phyloP scores from a whole-genome alignment of 2,888 invertebrate species.

The Lobophora halterata region DNA sequence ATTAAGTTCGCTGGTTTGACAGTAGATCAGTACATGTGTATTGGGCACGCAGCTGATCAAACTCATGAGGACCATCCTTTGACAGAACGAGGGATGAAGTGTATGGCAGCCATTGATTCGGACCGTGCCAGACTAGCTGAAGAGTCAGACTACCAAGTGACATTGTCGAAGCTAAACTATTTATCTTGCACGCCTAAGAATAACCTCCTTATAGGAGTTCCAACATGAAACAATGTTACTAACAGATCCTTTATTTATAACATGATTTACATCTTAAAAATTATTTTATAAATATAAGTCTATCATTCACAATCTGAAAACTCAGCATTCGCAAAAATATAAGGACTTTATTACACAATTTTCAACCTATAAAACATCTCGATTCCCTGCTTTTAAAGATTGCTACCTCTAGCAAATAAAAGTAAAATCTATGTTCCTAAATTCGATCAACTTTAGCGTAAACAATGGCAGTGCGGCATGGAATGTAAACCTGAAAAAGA shows the following conservation, averaged over 20 bases:
- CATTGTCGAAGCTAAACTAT: conserved; percentile 88
- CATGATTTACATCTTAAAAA: conserved; percentile 35
- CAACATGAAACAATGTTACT: conserved; percentile 38
- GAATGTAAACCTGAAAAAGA: conserved; percentile 85
- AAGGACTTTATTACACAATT: conserved; percentile 24
- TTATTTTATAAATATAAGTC: conserved; percentile 34
- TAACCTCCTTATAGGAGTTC: conserved; percentile 88
- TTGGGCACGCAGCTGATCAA: conserved; percentile 96
- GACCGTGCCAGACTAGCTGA: conserved; percentile 89
- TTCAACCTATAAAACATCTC: conserved; percentile 21
- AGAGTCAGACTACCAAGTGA: conserved; percentile 87
- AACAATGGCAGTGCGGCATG: conserved; percentile 86
- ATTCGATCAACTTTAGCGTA: conserved; percentile 64
- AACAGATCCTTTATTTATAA: conserved; percentile 45
- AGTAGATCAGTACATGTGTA: conserved; percentile 85
- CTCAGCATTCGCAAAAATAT: conserved; percentile 25
- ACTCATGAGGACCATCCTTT: conserved; percentile 88
- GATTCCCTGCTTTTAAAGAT: conserved; percentile 17
- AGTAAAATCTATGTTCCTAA: conserved; percentile 18
- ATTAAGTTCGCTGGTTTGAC: conserved; percentile 71
- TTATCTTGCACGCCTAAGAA: conserved; percentile 95
- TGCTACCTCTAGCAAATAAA: conserved; percentile 13
- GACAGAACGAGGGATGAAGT: conserved; percentile 88
- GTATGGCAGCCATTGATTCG: conserved; percentile 94
- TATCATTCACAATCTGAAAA: conserved; percentile 30